Conservation (phyloP, 1,140 invertebrate species). For the Druon quercuslanigerum region DNA sequence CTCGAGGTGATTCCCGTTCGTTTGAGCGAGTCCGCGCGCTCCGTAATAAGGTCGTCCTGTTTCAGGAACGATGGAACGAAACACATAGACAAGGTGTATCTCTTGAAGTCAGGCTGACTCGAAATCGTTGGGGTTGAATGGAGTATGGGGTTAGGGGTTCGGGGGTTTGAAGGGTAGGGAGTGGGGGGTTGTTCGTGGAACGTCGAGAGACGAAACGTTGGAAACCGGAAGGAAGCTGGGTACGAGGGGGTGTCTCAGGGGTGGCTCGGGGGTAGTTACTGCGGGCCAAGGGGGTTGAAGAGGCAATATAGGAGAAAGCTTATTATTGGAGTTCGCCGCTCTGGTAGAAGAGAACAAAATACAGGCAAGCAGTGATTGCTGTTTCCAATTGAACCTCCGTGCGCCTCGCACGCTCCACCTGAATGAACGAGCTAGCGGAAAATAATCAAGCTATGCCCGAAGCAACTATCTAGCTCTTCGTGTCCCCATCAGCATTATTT, state of each 20-base stretch:
- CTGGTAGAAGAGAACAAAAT: conserved; percentile 73
- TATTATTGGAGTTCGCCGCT: conserved; percentile 76
- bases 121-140: conserved; percentile 46
- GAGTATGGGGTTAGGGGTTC: conserved; percentile 44
- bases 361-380: conserved; percentile 76
- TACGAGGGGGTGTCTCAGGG: conserved; percentile 44
- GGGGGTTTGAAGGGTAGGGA: conserved; percentile 52
- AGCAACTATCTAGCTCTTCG: conserved; percentile 68
- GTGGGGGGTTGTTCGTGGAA: conserved; percentile 52
- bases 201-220: conserved; percentile 55
- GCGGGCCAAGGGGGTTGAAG: conserved; percentile 60
- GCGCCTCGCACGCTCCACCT: conserved; percentile 70
- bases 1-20: conserved; percentile 3
- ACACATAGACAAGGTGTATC: conserved; percentile 50
- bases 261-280: conserved; percentile 48
- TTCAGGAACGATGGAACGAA: conserved; percentile 47
- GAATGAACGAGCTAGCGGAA: conserved; percentile 76
- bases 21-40: conserved; percentile 27
- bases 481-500: conserved; percentile 48
- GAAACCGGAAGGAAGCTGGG: conserved; percentile 55
- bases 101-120: conserved; percentile 53
- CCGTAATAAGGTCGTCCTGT: conserved; percentile 41
- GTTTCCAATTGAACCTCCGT: conserved; percentile 75
- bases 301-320: conserved; percentile 76
- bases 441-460: conserved; percentile 75